These are phyloP conservation scores for Mamestra configurata DNA, from an alignment of 1,140 invertebrate species.

Conservation along the genomic window DNA sequence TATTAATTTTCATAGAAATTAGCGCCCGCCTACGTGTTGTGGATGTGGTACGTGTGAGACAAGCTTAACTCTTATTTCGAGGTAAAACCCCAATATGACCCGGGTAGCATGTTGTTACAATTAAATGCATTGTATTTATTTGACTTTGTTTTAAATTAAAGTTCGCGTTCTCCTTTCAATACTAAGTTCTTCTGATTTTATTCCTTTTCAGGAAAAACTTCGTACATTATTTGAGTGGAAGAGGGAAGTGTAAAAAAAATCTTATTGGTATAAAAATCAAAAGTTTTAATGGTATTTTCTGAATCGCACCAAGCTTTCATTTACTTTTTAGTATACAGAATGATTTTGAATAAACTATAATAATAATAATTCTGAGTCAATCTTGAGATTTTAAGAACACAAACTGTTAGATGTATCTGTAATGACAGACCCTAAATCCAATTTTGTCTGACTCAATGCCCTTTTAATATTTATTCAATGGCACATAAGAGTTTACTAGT, in stretches of 20 bases:
- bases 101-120: no score
- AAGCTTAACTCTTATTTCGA: no score
- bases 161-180: no score
- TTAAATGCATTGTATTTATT: no score
- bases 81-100: no score
- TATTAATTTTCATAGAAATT: no score
- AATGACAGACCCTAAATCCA: conserved; percentile 74
- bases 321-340: conserved; percentile 88
- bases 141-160: no score
- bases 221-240: neutral
- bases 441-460: conserved; percentile 86
- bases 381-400: conserved; percentile 79
- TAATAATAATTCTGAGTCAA: conserved; percentile 82
- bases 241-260: conserved; percentile 70
- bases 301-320: conserved; percentile 88
- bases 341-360: conserved; percentile 86
- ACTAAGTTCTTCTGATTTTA: neutral
- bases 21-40: no score
- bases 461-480: conserved; percentile 70
- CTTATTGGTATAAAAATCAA: conserved; percentile 88
- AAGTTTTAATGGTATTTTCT: conserved; percentile 88
- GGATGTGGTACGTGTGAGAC: no score
- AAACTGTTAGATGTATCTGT: conserved; percentile 76
- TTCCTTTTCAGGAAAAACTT: neutral
- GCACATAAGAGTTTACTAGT: conserved; percentile 65